Evolutionary conservation across 2,113 vertebrate genomes (phyloP), one percentile per base, ranked within the genome.

Genomic region (Hippopotamus amphibius): DNA sequence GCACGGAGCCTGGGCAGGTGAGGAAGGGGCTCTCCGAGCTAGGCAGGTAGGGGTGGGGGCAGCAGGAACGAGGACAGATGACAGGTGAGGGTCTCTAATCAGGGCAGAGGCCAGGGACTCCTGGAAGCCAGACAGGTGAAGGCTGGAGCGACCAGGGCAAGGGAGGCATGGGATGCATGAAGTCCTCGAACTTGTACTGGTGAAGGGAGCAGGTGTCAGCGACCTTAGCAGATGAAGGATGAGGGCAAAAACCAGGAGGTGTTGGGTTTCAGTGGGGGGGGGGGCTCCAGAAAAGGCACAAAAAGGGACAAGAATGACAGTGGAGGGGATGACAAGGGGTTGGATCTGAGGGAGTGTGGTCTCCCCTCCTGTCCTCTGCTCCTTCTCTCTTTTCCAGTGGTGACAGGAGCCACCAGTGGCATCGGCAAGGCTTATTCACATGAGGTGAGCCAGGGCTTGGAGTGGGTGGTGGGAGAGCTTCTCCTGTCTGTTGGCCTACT

Each of bases 371-470:
- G 15, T 33, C 28, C 19, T 3, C 4, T 16, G 15, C 53, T 13
- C 43, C 33, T 82, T 30, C 77, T 89, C 46, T 74, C 68, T 11
- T 28, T 63, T 68, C 33, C 17, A 80, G 88, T 71, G 46, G 72
- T 91, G 50, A 99, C 99, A 4, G 99, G 99, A 48, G 98, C 99
- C 46, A 99, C 99, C 5, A 97, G 98, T 50, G 99, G 99, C 16
- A 99, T 99, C 28, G 99, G 99, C 59, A 99, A 95, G 97, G 99
- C 99, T 37, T 99, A 99, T 21, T 99, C 99, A 33, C 74, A 83
- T 0, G 98, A 99, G 99, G 99, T 99, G 95, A 99, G 74, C 8
- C 26, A 5, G 41, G 21, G 16, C 41, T 43, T 4, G 37, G 28
- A 33, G 11, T n/a, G 33, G 19, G 50, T n/a, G 50, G 33, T 55